Conservation (phyloP, 1,140 invertebrate species). For the Homalodisca vitripennis region DNA sequence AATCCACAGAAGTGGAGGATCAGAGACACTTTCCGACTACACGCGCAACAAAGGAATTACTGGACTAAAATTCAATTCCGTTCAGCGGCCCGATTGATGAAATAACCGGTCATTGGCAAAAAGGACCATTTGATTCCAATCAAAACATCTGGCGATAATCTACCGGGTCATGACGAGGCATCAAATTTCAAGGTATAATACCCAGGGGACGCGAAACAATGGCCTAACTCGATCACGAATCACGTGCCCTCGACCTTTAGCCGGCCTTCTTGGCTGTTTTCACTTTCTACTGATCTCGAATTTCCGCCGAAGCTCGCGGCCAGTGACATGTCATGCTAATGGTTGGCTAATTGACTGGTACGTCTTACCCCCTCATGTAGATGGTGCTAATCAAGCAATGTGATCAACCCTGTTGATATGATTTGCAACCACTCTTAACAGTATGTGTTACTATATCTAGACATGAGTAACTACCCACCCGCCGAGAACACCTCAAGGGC, state of each 20-base stretch:
- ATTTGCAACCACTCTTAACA: too few relatives aligned
- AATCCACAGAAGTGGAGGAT: too few relatives aligned
- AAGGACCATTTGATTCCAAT: conserved; percentile 17
- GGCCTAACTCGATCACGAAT: background rate
- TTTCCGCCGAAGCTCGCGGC: background rate
- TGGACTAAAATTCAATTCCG: conserved; percentile 23
- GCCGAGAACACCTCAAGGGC: too few relatives aligned
- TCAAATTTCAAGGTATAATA: conserved; percentile 20
- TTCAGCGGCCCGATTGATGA: conserved; percentile 1
- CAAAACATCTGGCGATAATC: conserved; percentile 14
- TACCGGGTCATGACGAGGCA: background rate
- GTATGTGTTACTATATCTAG: too few relatives aligned
- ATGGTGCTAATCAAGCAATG: too few relatives aligned
- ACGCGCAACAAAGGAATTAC: conserved; percentile 20
- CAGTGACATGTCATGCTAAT: too few relatives aligned
- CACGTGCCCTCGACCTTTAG: conserved; percentile 14
- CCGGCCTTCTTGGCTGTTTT: conserved; percentile 15
- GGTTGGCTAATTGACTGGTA: too few relatives aligned
- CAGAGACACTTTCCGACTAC: background rate
- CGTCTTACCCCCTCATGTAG: too few relatives aligned
- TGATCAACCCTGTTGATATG: too few relatives aligned
- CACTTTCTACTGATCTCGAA: conserved; percentile 20
- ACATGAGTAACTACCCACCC: too few relatives aligned
- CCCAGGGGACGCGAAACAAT: conserved; percentile 13
- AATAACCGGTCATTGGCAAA: background rate